phyloP scores from a whole-genome alignment of 1,140 invertebrate species.

The Prorops nasuta region DNA sequence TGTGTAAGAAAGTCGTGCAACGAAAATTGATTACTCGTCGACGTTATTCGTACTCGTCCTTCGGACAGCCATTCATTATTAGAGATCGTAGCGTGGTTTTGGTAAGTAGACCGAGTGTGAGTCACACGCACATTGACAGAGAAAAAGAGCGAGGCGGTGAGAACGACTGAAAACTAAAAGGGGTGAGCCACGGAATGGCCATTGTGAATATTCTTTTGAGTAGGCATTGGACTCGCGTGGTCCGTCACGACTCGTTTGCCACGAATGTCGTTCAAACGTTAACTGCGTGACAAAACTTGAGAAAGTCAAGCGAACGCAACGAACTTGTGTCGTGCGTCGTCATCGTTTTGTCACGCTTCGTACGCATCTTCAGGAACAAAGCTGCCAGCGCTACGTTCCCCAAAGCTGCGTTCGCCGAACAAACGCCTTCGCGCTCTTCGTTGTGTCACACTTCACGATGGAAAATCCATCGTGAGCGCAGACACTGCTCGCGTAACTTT shows the following conservation, averaged over 20 bases:
- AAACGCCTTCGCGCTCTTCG: too few species aligned
- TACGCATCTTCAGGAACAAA: constrained; percentile 14
- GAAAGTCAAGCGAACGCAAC: too few species aligned
- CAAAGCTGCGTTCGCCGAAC: too few species aligned
- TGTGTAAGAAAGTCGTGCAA: too few species aligned
- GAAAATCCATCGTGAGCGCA: not conserved
- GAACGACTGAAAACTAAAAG: constrained; percentile 16
- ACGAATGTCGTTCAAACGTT: not conserved
- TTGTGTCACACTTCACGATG: not conserved
- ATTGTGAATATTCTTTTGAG: constrained; percentile 8
- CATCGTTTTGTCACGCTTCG: constrained; percentile 26
- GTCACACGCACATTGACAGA: too few species aligned
- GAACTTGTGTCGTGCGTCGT: too few species aligned
- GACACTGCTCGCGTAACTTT: too few species aligned
- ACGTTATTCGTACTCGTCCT: too few species aligned
- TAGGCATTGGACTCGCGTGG: not conserved
- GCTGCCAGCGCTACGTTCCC: too few species aligned
- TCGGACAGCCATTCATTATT: too few species aligned
- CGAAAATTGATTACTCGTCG: too few species aligned
- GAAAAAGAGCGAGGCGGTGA: not conserved
- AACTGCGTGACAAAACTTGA: constrained; percentile 28
- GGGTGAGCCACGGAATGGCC: constrained; percentile 5
- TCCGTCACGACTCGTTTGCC: not conserved
- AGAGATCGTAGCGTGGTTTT: not conserved
- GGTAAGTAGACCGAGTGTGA: not conserved